phyloP scores from a whole-genome alignment of 2,113 vertebrate genomes.

The Tichodroma muraria region DNA sequence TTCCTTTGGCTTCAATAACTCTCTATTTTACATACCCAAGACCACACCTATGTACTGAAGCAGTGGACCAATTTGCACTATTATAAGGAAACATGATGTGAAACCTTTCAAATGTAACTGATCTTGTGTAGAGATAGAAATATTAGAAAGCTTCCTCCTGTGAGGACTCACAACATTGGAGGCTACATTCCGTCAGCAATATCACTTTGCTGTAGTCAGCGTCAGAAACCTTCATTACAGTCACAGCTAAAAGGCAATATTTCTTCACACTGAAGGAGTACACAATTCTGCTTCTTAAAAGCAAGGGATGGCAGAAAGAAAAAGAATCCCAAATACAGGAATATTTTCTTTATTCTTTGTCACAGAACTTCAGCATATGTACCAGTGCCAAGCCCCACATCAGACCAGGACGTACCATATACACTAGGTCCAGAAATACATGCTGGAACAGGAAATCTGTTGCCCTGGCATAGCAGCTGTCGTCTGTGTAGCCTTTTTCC shows the following conservation, averaged over 20 bases:
- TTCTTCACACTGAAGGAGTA: not conserved
- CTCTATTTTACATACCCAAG: not conserved
- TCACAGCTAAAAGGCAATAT: not conserved
- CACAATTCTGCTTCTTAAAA: not conserved
- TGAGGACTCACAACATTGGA: not conserved
- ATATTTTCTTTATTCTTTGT: not conserved
- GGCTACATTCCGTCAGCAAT: not conserved
- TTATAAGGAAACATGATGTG: not conserved
- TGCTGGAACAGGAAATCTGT: not conserved
- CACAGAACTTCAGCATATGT: not conserved
- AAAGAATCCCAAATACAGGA: not conserved
- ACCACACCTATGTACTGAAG: not conserved
- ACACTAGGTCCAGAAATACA: not conserved
- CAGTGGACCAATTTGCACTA: not conserved
- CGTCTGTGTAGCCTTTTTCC: not conserved
- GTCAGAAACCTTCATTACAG: not conserved
- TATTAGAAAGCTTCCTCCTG: not conserved
- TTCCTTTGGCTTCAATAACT: not conserved
- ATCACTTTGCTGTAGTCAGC: not conserved
- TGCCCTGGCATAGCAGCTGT: not conserved
- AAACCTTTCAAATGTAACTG: not conserved
- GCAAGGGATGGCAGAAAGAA: not conserved
- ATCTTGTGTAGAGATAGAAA: not conserved
- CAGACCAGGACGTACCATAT: not conserved
- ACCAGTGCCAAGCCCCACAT: not conserved